Percentiles rank a stretch among this genome's conserved stretches.
Evolutionary conservation across 1,140 invertebrate species (phyloP).

Genomic region (Leptinotarsa defecta): DNA sequence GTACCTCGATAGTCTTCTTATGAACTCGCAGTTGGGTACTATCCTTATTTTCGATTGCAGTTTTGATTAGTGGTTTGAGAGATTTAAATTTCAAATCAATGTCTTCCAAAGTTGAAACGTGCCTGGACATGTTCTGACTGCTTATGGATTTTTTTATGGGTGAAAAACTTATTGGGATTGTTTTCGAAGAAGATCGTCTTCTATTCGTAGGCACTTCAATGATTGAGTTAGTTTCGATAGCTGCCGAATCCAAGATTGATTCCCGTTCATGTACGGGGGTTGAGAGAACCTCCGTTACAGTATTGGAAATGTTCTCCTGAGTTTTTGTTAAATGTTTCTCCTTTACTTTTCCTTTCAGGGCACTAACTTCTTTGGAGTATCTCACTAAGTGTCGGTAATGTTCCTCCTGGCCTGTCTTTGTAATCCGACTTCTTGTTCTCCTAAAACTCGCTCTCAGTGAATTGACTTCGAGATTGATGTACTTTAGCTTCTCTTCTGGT

Average conservation of each 20-base stretch:
- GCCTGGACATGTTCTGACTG: conserved; percentile 1
- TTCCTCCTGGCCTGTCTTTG: conserved; percentile 31
- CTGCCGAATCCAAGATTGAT: conserved; percentile 28
- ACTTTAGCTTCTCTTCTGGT: conserved; percentile 30
- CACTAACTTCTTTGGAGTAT: conserved; percentile 28
- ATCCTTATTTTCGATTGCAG: conserved; percentile 37
- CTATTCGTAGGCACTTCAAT: conserved; percentile 27
- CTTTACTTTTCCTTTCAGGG: conserved; percentile 32
- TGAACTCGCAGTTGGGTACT: conserved; percentile 26
- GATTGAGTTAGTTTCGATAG: conserved; percentile 36
- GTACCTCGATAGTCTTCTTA: conserved; percentile 31
- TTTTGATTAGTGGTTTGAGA: conserved; percentile 29
- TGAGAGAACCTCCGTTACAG: conserved; percentile 33
- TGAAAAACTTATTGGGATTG: not conserved
- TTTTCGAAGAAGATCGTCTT: conserved; percentile 9
- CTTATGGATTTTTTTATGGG: not conserved
- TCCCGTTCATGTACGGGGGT: conserved; percentile 24
- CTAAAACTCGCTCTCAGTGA: conserved; percentile 26
- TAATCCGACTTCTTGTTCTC: conserved; percentile 15
- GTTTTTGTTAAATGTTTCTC: conserved; percentile 28
- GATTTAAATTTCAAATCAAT: conserved; percentile 33
- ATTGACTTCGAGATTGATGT: conserved; percentile 32
- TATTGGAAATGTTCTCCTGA: conserved; percentile 33
- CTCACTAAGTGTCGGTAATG: conserved; percentile 20
- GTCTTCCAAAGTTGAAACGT: conserved; percentile 27